Percentiles rank a stretch among this genome's conserved stretches.
Conservation (phyloP, 2,113 vertebrate species). For the Erythrocercus mccallii region DNA sequence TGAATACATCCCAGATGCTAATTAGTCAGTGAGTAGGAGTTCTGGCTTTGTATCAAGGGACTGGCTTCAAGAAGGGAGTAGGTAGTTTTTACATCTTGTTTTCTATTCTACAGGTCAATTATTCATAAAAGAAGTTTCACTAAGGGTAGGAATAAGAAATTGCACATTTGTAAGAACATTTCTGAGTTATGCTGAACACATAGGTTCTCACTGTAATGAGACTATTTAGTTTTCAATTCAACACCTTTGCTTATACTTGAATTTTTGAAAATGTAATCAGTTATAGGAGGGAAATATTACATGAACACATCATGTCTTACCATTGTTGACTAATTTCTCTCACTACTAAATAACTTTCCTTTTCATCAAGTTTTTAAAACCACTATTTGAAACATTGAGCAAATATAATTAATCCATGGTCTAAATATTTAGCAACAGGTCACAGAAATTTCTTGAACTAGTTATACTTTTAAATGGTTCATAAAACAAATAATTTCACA, state of each 20-base stretch:
- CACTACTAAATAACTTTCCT: neutral
- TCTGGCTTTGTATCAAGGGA: neutral
- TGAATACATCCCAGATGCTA: neutral
- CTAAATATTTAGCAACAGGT: slow-evolving; percentile 65
- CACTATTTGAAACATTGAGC: neutral
- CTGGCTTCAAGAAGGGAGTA: neutral
- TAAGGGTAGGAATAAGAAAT: neutral
- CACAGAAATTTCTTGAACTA: slow-evolving; percentile 20
- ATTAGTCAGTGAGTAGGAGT: neutral
- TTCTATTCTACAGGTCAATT: neutral
- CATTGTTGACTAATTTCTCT: neutral
- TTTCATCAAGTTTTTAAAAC: neutral
- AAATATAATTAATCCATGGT: slow-evolving; percentile 17
- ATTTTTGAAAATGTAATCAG: neutral
- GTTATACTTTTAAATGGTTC: slow-evolving; percentile 21
- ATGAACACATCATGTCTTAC: neutral
- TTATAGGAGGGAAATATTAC: neutral
- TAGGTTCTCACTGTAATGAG: neutral
- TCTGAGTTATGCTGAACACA: neutral
- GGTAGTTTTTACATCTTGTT: neutral
- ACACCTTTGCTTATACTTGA: neutral
- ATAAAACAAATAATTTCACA: slow-evolving; percentile 52
- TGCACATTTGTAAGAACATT: neutral
- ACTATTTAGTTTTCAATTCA: neutral
- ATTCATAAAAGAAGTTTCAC: neutral